Percentiles rank a stretch among this genome's conserved stretches.
These are phyloP conservation scores for Toxonevra muliebris DNA, from an alignment of 2,888 invertebrate genomes.

Conservation along the genomic window DNA sequence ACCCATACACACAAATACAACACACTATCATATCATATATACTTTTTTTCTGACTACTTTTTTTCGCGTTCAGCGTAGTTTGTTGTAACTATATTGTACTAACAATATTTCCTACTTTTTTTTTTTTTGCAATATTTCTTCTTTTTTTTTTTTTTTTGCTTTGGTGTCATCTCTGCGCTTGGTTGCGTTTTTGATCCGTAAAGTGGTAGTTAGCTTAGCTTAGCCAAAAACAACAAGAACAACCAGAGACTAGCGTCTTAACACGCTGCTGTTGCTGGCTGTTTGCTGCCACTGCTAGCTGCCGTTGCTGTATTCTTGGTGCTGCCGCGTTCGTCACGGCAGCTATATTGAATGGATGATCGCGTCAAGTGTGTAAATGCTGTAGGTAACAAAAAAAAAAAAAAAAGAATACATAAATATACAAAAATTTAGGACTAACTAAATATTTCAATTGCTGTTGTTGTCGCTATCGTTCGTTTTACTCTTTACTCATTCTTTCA, in stretches of 20 bases:
- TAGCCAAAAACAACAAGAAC: not conserved
- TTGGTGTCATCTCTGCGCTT: constrained; percentile 37
- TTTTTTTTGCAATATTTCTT: constrained; percentile 1
- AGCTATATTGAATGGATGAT: constrained; percentile 1
- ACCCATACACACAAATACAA: not conserved
- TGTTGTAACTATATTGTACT: not conserved
- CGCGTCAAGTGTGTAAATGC: not conserved
- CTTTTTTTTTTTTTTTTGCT: constrained; percentile 15
- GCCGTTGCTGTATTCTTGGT: not conserved
- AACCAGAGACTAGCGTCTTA: not conserved
- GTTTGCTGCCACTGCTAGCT: not conserved
- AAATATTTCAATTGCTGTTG: not conserved
- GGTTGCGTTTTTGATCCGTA: constrained; percentile 36
- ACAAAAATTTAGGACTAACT: too few species aligned
- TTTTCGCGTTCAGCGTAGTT: too few species aligned
- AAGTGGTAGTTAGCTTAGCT: constrained; percentile 30
- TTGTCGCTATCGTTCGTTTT: not conserved
- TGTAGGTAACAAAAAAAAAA: not conserved
- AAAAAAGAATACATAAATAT: too few species aligned
- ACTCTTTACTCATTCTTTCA: not conserved
- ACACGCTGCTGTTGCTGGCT: not conserved
- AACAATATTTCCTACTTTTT: not conserved
- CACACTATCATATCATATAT: too few species aligned
- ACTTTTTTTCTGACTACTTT: too few species aligned
- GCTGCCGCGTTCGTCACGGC: not conserved